A percentile compares a stretch with the other conserved stretches of the same genome.
phyloP scores from a whole-genome alignment of 2,113 vertebrate species.

The Pelodiscus sinensis region DNA sequence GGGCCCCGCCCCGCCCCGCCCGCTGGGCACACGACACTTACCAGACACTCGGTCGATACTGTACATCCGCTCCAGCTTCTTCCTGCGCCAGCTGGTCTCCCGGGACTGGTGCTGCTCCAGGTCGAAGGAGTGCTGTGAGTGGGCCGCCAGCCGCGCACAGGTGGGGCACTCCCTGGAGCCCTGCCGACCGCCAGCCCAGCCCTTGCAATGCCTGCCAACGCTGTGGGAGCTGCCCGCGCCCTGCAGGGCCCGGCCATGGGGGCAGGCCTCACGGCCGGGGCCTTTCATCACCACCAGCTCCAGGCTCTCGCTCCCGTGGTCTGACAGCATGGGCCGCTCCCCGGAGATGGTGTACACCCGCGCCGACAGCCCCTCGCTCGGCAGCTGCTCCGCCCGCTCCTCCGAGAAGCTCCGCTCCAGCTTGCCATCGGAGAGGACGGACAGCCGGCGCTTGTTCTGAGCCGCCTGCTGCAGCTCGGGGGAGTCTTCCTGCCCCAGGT shows the following conservation, averaged over 20 bases:
- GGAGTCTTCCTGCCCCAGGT: conserved; percentile 88
- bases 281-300: conserved; percentile 91
- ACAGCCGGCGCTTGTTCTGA: conserved; percentile 88
- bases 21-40: conserved; percentile 50
- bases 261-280: conserved; percentile 79
- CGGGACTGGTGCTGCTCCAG: conserved; percentile 82
- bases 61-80: conserved; percentile 94
- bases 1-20: background rate
- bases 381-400: conserved; percentile 76
- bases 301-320: conserved; percentile 83
- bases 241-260: conserved; percentile 83
- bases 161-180: conserved; percentile 83
- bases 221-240: conserved; percentile 81
- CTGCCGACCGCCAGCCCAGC: conserved; percentile 83
- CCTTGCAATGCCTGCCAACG: conserved; percentile 79
- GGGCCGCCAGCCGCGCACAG: conserved; percentile 79
- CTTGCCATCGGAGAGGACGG: conserved; percentile 79
- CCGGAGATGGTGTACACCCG: conserved; percentile 92
- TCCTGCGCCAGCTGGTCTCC: conserved; percentile 80
- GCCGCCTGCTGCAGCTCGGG: conserved; percentile 82
- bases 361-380: conserved; percentile 81
- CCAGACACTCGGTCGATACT: conserved; percentile 91
- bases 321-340: conserved; percentile 88
- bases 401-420: conserved; percentile 85
- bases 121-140: conserved; percentile 87